These are phyloP conservation scores for Drosophila ironensis DNA, from an alignment of 1,140 invertebrate species.

Conservation along the genomic window DNA sequence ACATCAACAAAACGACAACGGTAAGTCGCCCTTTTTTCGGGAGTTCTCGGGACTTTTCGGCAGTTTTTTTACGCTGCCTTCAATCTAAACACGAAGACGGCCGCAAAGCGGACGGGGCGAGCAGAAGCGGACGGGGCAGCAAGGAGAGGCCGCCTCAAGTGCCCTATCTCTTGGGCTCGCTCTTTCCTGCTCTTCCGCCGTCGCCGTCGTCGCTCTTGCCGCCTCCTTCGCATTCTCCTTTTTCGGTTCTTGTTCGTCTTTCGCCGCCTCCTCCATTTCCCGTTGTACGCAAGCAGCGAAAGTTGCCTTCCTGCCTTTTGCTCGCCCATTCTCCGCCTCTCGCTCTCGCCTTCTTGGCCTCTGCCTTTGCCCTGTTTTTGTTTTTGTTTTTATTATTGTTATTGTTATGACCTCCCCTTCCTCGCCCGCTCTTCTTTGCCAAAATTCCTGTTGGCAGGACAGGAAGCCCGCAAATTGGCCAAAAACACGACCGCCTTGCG, in stretches of 20 bases:
- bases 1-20: background rate
- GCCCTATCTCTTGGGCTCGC: slow-evolving; percentile 16
- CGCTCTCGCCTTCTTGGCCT: slow-evolving; percentile 13
- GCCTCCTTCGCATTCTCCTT: slow-evolving; percentile 1
- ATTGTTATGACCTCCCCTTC: background rate
- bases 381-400: background rate
- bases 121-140: background rate
- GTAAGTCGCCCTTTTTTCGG: slow-evolving; percentile 5
- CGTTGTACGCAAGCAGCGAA: slow-evolving; percentile 70
- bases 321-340: slow-evolving; percentile 6
- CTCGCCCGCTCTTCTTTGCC: background rate
- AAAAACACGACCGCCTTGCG: too few species aligned
- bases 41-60: slow-evolving; percentile 12
- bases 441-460: background rate
- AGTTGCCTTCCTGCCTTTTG: slow-evolving; percentile 64
- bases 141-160: background rate
- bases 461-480: too few species aligned
- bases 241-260: slow-evolving; percentile 4
- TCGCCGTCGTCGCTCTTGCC: slow-evolving; percentile 5
- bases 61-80: slow-evolving; percentile 17
- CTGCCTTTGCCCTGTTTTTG: background rate
- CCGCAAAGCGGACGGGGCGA: slow-evolving; percentile 3
- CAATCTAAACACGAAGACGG: slow-evolving; percentile 53
- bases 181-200: background rate
- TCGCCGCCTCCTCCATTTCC: slow-evolving; percentile 32